A percentile compares a stretch with the other conserved stretches of the same genome.
phyloP scores from a whole-genome alignment of 2,888 invertebrate genomes.

The Drosophila aldrichi region DNA sequence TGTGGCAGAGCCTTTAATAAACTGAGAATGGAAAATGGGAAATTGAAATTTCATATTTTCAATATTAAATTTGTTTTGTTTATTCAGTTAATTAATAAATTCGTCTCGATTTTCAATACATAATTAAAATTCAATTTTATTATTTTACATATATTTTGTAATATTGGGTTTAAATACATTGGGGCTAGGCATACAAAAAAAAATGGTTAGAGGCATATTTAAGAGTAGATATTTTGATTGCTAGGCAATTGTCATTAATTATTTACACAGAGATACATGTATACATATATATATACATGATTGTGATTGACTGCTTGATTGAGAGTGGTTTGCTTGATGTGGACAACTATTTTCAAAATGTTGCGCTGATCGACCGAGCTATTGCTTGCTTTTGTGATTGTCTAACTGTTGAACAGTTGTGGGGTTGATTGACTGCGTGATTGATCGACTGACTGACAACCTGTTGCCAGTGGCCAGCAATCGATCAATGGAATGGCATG shows the following conservation, averaged over 20 bases:
- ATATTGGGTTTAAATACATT: slow-evolving; percentile 3
- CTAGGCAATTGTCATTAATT: slow-evolving; percentile 30
- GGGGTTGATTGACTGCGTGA: background rate
- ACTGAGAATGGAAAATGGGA: slow-evolving; percentile 1
- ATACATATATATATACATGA: background rate
- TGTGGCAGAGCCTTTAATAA: background rate
- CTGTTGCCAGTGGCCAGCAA: slow-evolving; percentile 67
- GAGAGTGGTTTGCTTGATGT: slow-evolving; percentile 12
- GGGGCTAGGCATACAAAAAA: slow-evolving; percentile 4
- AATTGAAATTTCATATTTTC: slow-evolving; percentile 12
- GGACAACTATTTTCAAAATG: slow-evolving; percentile 52
- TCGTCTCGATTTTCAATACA: slow-evolving; percentile 4
- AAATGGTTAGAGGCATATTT: slow-evolving; percentile 3
- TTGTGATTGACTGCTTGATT: slow-evolving; percentile 4
- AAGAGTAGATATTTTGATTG: slow-evolving; percentile 19
- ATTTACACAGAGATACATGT: background rate
- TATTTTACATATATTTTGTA: background rate
- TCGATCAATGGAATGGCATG: background rate
- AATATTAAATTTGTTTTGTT: slow-evolving; percentile 23
- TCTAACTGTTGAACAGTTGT: slow-evolving; percentile 6
- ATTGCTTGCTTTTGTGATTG: slow-evolving; percentile 3
- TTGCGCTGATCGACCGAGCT: slow-evolving; percentile 3
- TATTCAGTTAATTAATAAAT: slow-evolving; percentile 31
- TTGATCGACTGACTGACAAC: slow-evolving; percentile 57
- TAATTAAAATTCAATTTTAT: slow-evolving; percentile 49